Base-by-base conservation (phyloP, 92 coral and sea anemone genomes). In the Palythoa heliodiscus region DNA sequence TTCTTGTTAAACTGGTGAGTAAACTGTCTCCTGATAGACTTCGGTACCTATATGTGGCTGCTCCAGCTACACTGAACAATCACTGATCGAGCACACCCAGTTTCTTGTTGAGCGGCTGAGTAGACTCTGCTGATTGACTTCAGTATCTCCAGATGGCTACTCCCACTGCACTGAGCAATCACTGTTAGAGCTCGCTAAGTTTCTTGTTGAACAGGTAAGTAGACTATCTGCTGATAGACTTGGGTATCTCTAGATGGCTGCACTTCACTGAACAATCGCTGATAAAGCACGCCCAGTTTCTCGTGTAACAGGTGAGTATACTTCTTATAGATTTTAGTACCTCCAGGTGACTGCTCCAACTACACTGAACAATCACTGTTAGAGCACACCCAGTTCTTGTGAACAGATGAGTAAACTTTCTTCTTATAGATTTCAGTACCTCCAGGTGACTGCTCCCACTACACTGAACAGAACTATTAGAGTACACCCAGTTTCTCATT, bases 321-420 rank as follows among this genome's bases (percentile, higher is more conserved):
- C 52, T 85, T 35, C 58, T 57, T 24, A 5, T 77, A 96, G 98
- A 94, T 96, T 8, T 92, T 98, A 50, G 94, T 92, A 69, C 98
- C 98, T 43, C 10, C 20, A 11, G 98, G 87, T 55, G 93, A 87
- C 82, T 86, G 95, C 58, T 39, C 89, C 66, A 87, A 93, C 23
- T 94, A 94, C 70, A 96, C 98, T 12, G 98, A 94, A 76, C 98
- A 96, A 17, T 76, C 94, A 1, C 95, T 96, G 63, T 71, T 94
- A 73, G n/a, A 89, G 54, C 98, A 96, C 87, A 92, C 98, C 50
- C 98, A 96, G 95, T 96, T 96, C 92, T 94, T 15, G 98, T 96
- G 63, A 96, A 84, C 98, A 96, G 96, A 98, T 96, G 48, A 43
- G 48, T 43, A 0, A 7, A 43, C 52, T n/a, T n/a, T n/a, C n/a